Evolutionary conservation across 2,797 vertebrate genomes (phyloP).

Genomic region (Macroramphosus scolopax): DNA sequence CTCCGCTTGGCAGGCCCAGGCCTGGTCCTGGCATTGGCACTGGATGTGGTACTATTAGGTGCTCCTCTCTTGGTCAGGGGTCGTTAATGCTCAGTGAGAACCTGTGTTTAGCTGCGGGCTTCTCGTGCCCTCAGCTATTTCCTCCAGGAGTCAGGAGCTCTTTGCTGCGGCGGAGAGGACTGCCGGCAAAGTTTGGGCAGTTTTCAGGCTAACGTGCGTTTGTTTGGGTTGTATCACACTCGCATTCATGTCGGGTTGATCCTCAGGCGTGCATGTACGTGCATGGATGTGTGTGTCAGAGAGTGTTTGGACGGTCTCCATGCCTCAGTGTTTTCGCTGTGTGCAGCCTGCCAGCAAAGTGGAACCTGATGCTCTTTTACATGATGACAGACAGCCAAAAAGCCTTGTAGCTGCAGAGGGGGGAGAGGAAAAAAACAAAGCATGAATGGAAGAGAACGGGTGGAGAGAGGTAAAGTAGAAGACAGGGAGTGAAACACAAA

Average conservation of each 20-base stretch:
- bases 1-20: slow-evolving; percentile 32
- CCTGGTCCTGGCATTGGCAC: slow-evolving; percentile 29
- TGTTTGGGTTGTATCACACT: slow-evolving; percentile 28
- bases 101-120: slow-evolving; percentile 64
- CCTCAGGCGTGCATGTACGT: neutral
- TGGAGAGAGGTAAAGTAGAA: slow-evolving; percentile 17
- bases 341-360: slow-evolving; percentile 59
- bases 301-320: slow-evolving; percentile 62
- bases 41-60: slow-evolving; percentile 29
- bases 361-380: slow-evolving; percentile 61
- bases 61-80: slow-evolving; percentile 56
- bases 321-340: slow-evolving; percentile 68
- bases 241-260: slow-evolving; percentile 10
- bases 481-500: slow-evolving; percentile 1
- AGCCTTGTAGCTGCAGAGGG: slow-evolving; percentile 48
- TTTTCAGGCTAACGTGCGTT: slow-evolving; percentile 44
- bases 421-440: slow-evolving; percentile 10
- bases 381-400: slow-evolving; percentile 66
- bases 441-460: slow-evolving; percentile 34
- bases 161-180: slow-evolving; percentile 40
- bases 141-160: slow-evolving; percentile 53
- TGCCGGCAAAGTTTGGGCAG: slow-evolving; percentile 43
- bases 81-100: slow-evolving; percentile 69
- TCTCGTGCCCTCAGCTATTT: slow-evolving; percentile 69
- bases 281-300: slow-evolving; percentile 7